Percentiles rank a stretch among this genome's conserved stretches.
These are phyloP conservation scores for Eupithecia pulchellata DNA, from an alignment of 2,888 invertebrate genomes.

Conservation along the genomic window DNA sequence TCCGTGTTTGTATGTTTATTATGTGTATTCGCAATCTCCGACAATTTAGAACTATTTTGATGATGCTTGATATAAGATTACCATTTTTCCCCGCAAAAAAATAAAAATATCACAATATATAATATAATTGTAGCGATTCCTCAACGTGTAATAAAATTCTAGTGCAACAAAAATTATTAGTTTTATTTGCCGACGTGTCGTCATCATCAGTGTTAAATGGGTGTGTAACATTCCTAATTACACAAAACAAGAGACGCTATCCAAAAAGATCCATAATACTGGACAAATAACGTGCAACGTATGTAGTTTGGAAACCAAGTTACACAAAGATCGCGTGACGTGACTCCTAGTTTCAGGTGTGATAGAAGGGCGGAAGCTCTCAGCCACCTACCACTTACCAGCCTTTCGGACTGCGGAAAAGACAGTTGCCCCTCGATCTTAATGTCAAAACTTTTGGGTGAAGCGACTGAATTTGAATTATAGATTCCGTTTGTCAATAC, in stretches of 20 bases:
- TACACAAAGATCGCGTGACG: neutral
- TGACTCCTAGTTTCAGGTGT: neutral
- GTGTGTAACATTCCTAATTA: neutral
- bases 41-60: too few species aligned
- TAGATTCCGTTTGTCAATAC: slow-evolving; percentile 23
- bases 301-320: neutral
- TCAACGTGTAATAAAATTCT: too few species aligned
- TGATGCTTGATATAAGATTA: too few species aligned
- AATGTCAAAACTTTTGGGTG: slow-evolving; percentile 27
- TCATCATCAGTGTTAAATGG: too few species aligned
- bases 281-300: neutral
- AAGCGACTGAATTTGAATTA: slow-evolving; percentile 31
- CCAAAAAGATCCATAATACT: too few species aligned
- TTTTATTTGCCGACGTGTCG: too few species aligned
- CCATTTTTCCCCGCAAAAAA: too few species aligned
- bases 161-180: too few species aligned
- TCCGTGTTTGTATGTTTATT: too few species aligned
- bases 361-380: slow-evolving; percentile 18
- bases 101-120: too few species aligned
- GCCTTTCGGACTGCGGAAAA: slow-evolving; percentile 14
- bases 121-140: too few species aligned
- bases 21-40: too few species aligned
- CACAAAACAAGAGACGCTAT: neutral
- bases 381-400: neutral
- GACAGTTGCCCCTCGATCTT: slow-evolving; percentile 17